These are phyloP conservation scores for Smutsia gigantea DNA, from an alignment of 2,797 vertebrate genomes.

Conservation along the genomic window DNA sequence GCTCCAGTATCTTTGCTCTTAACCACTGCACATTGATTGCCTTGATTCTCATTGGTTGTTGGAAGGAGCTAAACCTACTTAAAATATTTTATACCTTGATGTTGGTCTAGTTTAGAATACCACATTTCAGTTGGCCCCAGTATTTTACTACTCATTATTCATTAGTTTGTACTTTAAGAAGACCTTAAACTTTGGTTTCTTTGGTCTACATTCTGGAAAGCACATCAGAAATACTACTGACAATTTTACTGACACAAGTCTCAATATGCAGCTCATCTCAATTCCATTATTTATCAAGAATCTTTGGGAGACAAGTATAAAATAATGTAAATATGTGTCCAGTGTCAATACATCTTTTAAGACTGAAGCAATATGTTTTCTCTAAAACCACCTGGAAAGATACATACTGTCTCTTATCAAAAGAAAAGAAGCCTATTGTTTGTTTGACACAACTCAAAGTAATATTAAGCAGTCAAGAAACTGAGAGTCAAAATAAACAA, in stretches of 20 bases:
- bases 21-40: not conserved
- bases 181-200: not conserved
- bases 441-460: not conserved
- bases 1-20: not conserved
- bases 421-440: not conserved
- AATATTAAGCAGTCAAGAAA: not conserved
- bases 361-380: not conserved
- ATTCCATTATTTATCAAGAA: not conserved
- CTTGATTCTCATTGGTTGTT: not conserved
- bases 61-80: not conserved
- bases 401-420: not conserved
- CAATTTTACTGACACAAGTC: not conserved
- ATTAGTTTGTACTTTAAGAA: not conserved
- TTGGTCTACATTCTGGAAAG: not conserved
- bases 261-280: not conserved
- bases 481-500: not conserved
- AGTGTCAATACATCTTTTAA: not conserved
- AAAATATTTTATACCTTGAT: not conserved
- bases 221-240: not conserved
- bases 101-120: not conserved
- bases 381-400: not conserved
- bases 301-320: not conserved
- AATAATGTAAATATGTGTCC: not conserved
- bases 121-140: not conserved
- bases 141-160: not conserved